Percentiles rank a stretch among this genome's conserved stretches.
Evolutionary conservation across 2,113 vertebrate genomes (phyloP).

Genomic region (Marmota flaviventris): DNA sequence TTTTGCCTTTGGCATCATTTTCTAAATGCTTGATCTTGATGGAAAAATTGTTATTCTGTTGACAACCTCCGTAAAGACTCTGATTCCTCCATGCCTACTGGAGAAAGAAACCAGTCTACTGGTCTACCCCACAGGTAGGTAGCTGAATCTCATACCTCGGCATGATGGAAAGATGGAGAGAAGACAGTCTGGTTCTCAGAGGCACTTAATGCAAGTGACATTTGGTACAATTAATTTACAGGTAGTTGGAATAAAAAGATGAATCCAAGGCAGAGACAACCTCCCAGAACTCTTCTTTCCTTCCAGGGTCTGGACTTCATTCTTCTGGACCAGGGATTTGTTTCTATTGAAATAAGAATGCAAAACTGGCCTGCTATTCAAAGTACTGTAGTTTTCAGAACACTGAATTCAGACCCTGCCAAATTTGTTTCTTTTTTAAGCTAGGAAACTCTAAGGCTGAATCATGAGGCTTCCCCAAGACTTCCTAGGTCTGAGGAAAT

Average conservation of each 20-base stretch:
- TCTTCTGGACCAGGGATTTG: background rate
- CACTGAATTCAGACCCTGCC: background rate
- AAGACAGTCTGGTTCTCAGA: background rate
- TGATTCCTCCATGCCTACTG: background rate
- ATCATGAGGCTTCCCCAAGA: background rate
- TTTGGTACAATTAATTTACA: background rate
- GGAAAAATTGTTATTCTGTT: conserved; percentile 34
- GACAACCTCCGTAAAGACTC: background rate
- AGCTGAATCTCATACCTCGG: background rate
- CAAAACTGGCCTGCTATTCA: background rate
- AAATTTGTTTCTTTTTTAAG: conserved; percentile 16
- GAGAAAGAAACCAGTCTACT: conserved; percentile 41
- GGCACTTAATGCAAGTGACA: background rate
- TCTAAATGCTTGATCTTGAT: conserved; percentile 22
- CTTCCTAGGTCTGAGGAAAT: background rate
- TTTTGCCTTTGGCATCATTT: conserved; percentile 55
- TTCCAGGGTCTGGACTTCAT: background rate
- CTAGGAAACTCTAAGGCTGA: background rate
- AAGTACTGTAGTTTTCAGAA: background rate
- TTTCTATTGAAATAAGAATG: conserved; percentile 10
- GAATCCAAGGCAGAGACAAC: background rate
- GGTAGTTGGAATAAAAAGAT: background rate
- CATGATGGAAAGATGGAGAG: background rate
- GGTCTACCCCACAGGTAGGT: background rate
- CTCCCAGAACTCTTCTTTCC: background rate